Evolutionary conservation across 2,113 vertebrate genomes (phyloP).

Genomic region (Heliornis fulica): DNA sequence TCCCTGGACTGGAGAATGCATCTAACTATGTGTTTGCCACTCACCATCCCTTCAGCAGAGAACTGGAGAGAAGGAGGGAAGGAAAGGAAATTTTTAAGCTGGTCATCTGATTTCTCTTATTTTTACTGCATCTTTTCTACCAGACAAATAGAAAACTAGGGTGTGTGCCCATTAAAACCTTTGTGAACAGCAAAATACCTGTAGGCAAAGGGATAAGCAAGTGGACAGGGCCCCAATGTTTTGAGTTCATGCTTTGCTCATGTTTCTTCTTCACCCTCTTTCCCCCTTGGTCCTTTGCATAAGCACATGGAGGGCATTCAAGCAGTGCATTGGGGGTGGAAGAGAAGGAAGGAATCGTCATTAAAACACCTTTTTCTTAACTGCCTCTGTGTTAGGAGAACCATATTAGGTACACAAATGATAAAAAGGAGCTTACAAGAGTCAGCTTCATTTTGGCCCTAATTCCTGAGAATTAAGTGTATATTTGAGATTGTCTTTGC

Average conservation of each 20-base stretch:
- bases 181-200: background rate
- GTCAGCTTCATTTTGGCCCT: background rate
- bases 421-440: background rate
- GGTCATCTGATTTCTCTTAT: background rate
- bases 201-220: background rate
- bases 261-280: background rate
- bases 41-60: background rate
- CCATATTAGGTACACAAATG: background rate
- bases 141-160: background rate
- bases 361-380: background rate
- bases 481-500: background rate
- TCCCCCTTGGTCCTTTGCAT: background rate
- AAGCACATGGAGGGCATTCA: fast-evolving
- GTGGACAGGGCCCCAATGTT: background rate
- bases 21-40: background rate
- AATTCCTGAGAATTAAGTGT: background rate
- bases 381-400: background rate
- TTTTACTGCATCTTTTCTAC: background rate
- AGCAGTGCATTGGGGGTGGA: background rate
- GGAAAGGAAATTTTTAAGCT: background rate
- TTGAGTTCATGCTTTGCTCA: background rate
- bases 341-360: background rate
- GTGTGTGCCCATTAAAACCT: background rate
- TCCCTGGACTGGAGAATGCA: background rate
- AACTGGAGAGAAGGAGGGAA: background rate